Evolutionary conservation across 2,113 vertebrate species (phyloP).

Genomic region (human): DNA sequence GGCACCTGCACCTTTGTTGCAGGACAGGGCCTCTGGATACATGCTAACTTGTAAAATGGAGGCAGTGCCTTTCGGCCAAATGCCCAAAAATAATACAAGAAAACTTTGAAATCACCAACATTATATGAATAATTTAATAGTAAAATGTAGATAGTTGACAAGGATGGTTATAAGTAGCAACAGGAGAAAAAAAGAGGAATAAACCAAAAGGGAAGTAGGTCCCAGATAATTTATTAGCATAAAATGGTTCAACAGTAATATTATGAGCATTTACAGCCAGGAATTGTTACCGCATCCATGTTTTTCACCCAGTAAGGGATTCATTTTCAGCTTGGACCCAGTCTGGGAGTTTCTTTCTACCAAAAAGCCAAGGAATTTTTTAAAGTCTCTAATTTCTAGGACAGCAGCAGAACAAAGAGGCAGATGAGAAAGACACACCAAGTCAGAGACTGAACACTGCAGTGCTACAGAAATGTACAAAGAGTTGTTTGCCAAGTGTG

Average conservation of each 20-base stretch:
- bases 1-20: background rate
- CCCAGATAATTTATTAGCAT: background rate
- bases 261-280: background rate
- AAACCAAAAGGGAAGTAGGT: background rate
- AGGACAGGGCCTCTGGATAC: background rate
- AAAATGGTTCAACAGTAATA: background rate
- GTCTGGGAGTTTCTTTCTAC: background rate
- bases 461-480: background rate
- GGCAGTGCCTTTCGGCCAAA: background rate
- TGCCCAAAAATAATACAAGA: background rate
- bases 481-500: background rate
- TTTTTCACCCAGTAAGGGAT: background rate
- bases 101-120: background rate
- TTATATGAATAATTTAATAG: background rate
- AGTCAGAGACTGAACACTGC: background rate
- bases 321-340: background rate
- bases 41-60: constrained; percentile 28
- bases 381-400: background rate
- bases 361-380: background rate
- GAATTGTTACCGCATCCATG: background rate
- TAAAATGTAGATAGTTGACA: background rate
- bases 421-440: background rate
- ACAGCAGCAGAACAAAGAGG: background rate
- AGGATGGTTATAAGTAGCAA: background rate
- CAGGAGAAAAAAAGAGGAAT: background rate